Percentiles rank a stretch among this genome's conserved stretches.
Conservation (phyloP, 2,113 vertebrate genomes). For the Anarhynchus alexandrinus region DNA sequence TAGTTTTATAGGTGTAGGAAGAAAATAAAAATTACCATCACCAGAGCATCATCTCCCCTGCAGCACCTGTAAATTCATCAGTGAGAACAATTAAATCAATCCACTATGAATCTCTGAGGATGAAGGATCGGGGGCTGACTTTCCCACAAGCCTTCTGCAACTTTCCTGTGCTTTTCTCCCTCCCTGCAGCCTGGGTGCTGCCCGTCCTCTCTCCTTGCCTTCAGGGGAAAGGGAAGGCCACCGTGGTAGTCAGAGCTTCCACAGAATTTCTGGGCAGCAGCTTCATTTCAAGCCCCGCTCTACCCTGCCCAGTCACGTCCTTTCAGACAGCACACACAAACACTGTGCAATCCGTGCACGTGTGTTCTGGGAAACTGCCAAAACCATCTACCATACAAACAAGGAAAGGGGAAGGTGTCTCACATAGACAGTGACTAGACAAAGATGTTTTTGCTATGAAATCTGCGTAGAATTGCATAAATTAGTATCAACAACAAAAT, state of each 20-base stretch:
- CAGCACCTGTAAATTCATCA: background rate
- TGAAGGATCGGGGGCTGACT: too few relatives aligned
- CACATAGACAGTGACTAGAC: background rate
- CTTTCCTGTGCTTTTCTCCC: too few relatives aligned
- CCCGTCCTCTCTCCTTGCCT: background rate
- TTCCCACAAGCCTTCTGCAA: background rate
- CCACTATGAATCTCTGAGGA: background rate
- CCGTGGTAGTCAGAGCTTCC: background rate
- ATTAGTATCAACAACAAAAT: background rate
- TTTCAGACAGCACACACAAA: background rate
- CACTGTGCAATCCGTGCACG: rapidly evolving
- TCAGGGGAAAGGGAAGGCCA: background rate
- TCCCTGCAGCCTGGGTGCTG: background rate
- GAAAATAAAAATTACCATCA: background rate
- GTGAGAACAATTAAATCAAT: background rate
- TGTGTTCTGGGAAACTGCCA: background rate
- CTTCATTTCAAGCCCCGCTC: background rate
- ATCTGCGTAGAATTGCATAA: background rate
- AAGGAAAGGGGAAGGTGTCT: background rate
- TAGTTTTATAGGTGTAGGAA: background rate
- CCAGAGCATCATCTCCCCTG: background rate
- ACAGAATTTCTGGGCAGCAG: background rate
- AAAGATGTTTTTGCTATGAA: background rate
- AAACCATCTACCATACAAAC: background rate
- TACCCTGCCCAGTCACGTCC: rapidly evolving